Evolutionary conservation across 2,797 vertebrate genomes (phyloP).

Genomic region (Helostoma temminkii): DNA sequence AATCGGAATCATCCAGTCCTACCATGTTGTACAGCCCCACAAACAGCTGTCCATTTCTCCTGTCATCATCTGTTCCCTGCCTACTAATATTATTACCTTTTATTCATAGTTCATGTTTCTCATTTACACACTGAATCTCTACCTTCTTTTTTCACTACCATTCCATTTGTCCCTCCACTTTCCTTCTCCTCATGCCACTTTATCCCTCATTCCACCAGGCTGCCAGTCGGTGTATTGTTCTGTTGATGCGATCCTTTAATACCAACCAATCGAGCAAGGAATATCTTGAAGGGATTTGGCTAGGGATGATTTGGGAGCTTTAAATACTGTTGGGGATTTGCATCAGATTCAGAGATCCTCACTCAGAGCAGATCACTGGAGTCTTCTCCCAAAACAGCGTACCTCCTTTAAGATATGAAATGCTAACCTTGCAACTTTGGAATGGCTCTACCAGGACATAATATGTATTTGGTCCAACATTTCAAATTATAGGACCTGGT

Average conservation of each 20-base stretch:
- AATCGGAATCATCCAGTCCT: conserved; percentile 43
- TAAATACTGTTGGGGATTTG: conserved; percentile 86
- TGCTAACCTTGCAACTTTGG: conserved; percentile 38
- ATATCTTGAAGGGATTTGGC: conserved; percentile 89
- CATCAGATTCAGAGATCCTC: conserved; percentile 84
- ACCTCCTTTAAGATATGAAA: conserved; percentile 31
- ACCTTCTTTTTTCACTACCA: conserved; percentile 34
- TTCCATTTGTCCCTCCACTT: conserved; percentile 39
- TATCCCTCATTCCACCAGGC: conserved; percentile 63
- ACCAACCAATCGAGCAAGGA: conserved; percentile 85
- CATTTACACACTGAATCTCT: conserved; percentile 27
- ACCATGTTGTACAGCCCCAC: conserved; percentile 55
- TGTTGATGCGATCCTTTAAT: conserved; percentile 85
- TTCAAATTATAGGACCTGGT: not conserved
- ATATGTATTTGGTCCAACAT: not conserved
- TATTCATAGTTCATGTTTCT: conserved; percentile 12
- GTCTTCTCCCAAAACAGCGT: conserved; percentile 62
- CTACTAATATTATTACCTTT: conserved; percentile 11
- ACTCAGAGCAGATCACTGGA: conserved; percentile 78
- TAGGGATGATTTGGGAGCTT: conserved; percentile 85
- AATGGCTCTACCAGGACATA: conserved; percentile 31
- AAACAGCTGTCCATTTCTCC: conserved; percentile 63
- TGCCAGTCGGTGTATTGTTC: conserved; percentile 84
- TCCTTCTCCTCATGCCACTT: conserved; percentile 21
- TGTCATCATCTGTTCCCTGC: conserved; percentile 9